These are phyloP conservation scores for Belonocnema kinseyi DNA, from an alignment of 1,140 invertebrate genomes.

Conservation along the genomic window DNA sequence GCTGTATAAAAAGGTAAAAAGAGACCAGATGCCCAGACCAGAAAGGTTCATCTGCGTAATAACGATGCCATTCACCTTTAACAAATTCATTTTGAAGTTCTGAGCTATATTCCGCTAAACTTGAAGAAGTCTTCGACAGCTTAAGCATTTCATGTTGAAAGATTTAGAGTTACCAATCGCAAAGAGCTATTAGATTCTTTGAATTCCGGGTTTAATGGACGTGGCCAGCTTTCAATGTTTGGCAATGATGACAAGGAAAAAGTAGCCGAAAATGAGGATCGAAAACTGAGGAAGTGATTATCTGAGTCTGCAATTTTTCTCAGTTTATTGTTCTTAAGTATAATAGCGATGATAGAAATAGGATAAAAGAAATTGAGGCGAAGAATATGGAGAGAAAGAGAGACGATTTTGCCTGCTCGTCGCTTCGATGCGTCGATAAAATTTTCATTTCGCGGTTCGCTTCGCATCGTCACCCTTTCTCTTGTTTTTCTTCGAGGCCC, in stretches of 20 bases:
- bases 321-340: background rate
- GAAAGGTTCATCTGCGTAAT: background rate
- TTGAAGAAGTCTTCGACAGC: background rate
- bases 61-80: background rate
- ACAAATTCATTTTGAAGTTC: slow-evolving; percentile 3
- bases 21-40: no score
- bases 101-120: background rate
- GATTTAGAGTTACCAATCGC: background rate
- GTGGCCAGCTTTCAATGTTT: background rate
- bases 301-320: background rate
- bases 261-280: slow-evolving; percentile 19
- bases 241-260: background rate
- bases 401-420: slow-evolving; percentile 46
- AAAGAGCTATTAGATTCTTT: background rate
- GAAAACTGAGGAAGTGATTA: background rate
- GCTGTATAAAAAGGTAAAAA: no score
- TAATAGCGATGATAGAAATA: background rate
- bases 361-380: background rate
- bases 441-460: slow-evolving; percentile 70
- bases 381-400: background rate
- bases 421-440: slow-evolving; percentile 67
- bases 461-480: slow-evolving; percentile 48
- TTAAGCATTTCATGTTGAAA: background rate
- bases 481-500: slow-evolving; percentile 18
- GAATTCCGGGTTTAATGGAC: background rate